These are phyloP conservation scores for Amiota mariae DNA, from an alignment of 2,888 invertebrate genomes.

Conservation along the genomic window DNA sequence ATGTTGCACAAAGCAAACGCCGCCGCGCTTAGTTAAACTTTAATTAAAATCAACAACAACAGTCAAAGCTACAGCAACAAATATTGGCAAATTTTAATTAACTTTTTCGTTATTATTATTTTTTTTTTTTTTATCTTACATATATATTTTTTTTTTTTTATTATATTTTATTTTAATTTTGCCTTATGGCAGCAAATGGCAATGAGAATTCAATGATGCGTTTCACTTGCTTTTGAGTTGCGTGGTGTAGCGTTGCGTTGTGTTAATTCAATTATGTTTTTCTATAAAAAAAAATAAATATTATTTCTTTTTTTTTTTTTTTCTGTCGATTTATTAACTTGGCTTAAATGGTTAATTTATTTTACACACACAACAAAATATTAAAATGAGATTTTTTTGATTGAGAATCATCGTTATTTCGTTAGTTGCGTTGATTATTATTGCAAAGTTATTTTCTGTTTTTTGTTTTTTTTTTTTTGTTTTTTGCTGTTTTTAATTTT, in stretches of 20 bases:
- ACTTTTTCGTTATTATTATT: conserved; percentile 29
- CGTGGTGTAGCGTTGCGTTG: background rate
- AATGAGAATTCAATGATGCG: background rate
- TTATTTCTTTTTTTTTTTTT: conserved; percentile 41
- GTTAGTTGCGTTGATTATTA: no score
- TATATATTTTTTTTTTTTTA: background rate
- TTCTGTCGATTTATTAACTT: conserved; percentile 40
- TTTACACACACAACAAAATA: conserved; percentile 42
- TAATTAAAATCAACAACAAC: conserved; percentile 57
- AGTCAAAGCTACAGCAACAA: no score
- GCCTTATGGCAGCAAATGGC: background rate
- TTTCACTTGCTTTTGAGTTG: background rate
- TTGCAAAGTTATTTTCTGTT: conserved; percentile 30
- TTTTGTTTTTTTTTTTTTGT: no score
- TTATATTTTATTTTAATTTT: no score
- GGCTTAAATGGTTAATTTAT: conserved; percentile 44
- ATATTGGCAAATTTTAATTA: conserved; percentile 55
- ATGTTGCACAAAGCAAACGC: conserved; percentile 33
- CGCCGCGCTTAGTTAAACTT: conserved; percentile 55
- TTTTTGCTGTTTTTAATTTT: conserved; percentile 52
- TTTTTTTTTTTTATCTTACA: no score
- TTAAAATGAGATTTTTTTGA: conserved; percentile 3
- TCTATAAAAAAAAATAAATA: background rate
- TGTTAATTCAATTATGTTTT: background rate
- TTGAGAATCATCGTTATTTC: background rate